These are phyloP conservation scores for Chlorops oryzae DNA, from an alignment of 1,140 invertebrate genomes.

Conservation along the genomic window DNA sequence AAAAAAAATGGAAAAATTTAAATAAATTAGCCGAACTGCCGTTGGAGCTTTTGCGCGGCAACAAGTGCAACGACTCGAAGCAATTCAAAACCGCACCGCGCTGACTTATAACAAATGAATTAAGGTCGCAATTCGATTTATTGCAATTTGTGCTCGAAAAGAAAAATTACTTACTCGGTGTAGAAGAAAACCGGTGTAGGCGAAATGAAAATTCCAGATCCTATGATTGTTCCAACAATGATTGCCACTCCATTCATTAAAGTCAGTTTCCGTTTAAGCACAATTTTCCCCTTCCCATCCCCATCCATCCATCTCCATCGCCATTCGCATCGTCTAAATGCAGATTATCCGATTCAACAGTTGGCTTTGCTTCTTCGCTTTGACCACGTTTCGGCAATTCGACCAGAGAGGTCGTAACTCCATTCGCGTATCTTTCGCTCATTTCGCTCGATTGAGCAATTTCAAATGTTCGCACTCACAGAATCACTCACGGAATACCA, in stretches of 20 bases:
- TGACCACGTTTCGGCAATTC: constrained; percentile 13
- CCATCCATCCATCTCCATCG: constrained; percentile 8
- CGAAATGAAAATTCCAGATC: constrained; percentile 77
- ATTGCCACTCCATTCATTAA: constrained; percentile 81
- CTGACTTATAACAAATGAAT: too few species aligned
- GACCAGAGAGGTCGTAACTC: constrained; percentile 33
- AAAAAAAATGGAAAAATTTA: too few species aligned
- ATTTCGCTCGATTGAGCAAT: too few species aligned
- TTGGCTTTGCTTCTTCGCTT: constrained; percentile 12
- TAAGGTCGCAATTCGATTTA: neutral
- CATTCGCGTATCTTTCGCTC: constrained; percentile 42
- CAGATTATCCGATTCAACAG: too few species aligned
- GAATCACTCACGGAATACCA: too few species aligned
- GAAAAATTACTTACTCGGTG: constrained; percentile 52
- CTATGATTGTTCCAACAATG: constrained; percentile 78
- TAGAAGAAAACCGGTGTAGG: constrained; percentile 64
- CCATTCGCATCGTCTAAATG: neutral
- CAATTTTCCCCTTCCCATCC: constrained; percentile 49
- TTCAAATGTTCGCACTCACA: too few species aligned
- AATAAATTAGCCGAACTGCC: too few species aligned
- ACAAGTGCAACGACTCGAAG: too few species aligned
- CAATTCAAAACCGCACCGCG: too few species aligned
- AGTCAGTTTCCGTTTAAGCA: constrained; percentile 74
- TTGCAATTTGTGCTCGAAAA: neutral
- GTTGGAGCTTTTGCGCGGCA: too few species aligned